Percentiles rank a stretch among this genome's conserved stretches.
Evolutionary conservation across 2,797 vertebrate species (phyloP).

Genomic region (Crocodylus rhombifer): DNA sequence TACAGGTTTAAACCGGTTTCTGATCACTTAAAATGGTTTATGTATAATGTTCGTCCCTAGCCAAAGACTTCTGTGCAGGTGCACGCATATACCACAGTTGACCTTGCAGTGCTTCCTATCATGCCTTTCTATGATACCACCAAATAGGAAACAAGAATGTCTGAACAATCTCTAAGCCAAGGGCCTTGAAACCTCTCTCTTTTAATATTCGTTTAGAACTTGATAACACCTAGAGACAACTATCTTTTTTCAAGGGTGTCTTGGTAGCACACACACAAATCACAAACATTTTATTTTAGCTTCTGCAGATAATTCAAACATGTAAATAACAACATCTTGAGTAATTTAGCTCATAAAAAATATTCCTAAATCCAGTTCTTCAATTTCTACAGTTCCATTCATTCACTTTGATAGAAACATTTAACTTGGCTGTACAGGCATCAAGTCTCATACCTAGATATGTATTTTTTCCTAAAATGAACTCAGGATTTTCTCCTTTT

Average conservation of each 20-base stretch:
- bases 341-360: not conserved
- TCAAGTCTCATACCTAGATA: not conserved
- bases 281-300: not conserved
- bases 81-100: not conserved
- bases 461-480: not conserved
- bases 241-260: not conserved
- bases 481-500: not conserved
- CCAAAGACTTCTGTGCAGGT: not conserved
- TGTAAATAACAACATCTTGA: not conserved
- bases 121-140: not conserved
- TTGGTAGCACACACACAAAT: not conserved
- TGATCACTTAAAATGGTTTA: too few relatives aligned
- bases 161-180: constrained; percentile 9
- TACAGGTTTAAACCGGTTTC: too few relatives aligned
- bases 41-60: not conserved
- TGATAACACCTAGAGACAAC: not conserved
- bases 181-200: not conserved
- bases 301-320: not conserved
- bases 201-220: not conserved
- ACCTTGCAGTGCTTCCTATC: constrained; percentile 29
- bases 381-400: not conserved
- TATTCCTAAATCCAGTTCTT: not conserved
- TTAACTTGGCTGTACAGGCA: not conserved
- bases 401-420: not conserved
- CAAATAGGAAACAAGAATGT: constrained; percentile 50